Conservation (phyloP, 2,113 vertebrate genomes). For the Percina caprodes region DNA sequence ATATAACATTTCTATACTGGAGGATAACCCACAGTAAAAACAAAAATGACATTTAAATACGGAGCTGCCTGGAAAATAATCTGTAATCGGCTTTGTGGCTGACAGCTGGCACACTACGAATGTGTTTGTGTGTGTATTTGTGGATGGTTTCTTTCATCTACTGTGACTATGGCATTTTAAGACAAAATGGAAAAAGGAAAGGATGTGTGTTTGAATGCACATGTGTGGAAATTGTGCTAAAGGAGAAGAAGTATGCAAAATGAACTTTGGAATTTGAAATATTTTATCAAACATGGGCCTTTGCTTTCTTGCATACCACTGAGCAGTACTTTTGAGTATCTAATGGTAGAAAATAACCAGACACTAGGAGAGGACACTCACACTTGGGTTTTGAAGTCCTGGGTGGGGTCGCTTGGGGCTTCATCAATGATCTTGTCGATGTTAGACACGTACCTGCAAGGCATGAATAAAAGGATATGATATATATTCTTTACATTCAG, state of each 20-base stretch:
- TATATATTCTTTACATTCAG: conserved; percentile 2
- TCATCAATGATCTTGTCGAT: conserved; percentile 96
- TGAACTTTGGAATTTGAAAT: neutral
- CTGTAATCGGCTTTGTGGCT: conserved; percentile 2
- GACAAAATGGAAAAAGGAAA: neutral
- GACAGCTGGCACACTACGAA: conserved; percentile 14
- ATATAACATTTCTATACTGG: neutral
- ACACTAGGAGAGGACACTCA: conserved; percentile 79
- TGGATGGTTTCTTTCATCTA: conserved; percentile 6
- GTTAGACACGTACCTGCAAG: conserved; percentile 92
- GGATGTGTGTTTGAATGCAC: neutral
- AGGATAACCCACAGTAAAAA: conserved; percentile 2
- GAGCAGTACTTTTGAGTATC: neutral
- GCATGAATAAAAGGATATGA: neutral
- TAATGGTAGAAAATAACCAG: conserved; percentile 10
- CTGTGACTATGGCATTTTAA: conserved; percentile 4
- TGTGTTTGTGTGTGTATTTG: neutral
- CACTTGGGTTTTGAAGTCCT: conserved; percentile 99
- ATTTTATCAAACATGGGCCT: neutral
- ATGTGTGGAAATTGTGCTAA: neutral
- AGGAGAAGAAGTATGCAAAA: neutral
- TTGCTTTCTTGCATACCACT: neutral
- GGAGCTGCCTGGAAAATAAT: conserved; percentile 2
- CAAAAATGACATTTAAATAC: neutral
- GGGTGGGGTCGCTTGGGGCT: conserved; percentile 93